Base-by-base conservation (phyloP, 2,888 invertebrate species). In the Blomia tropicalis region DNA sequence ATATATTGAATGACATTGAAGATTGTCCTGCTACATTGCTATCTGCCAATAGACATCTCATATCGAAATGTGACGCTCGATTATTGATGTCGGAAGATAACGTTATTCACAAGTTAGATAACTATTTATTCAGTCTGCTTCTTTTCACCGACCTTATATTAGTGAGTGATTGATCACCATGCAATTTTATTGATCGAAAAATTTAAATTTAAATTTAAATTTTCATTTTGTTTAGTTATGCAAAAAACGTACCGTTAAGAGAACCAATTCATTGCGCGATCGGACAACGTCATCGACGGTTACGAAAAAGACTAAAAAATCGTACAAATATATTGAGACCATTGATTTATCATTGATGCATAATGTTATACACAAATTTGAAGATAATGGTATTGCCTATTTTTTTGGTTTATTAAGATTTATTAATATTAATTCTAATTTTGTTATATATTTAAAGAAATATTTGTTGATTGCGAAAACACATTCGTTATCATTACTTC, bases 1-100 rank as follows among this genome's bases (percentile, higher is more conserved):
- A 92, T 77, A 89, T 95, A 68, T 88, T 93, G 76, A 91, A 95
- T 74, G 93, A 95, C 73, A 96, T 98, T 71, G 95, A 96, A 73
- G 88, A 90, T 74, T 95, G 93, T 75, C 95, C 96, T 67, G 88
- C 88, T 74, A 77, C 78, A 76, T 17, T 66, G 11, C 23, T 67
- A 86, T 74, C 83, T 83, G 68, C 79, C 22, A 58, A 61, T 14
- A 41, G 64, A 11, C 51, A 62, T 17, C 61, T 66, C 30, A 59
- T 65, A 36, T 64, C 59, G 14, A 65, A 60, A 43, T 47, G 63
- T 59, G 64, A 64, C 23, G 66, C 56, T 27, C 43, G 51, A 23
- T 29, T 62, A 27, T 43, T 66, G 30, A 4, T 56, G 1, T n/a
- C 25, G 31, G 30, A 58, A 11, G 56, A 54, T 27, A 19, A 19